A percentile compares a stretch with the other conserved stretches of the same genome.
Conservation (phyloP, 2,888 invertebrate genomes). For the Chymomyza caudatula region DNA sequence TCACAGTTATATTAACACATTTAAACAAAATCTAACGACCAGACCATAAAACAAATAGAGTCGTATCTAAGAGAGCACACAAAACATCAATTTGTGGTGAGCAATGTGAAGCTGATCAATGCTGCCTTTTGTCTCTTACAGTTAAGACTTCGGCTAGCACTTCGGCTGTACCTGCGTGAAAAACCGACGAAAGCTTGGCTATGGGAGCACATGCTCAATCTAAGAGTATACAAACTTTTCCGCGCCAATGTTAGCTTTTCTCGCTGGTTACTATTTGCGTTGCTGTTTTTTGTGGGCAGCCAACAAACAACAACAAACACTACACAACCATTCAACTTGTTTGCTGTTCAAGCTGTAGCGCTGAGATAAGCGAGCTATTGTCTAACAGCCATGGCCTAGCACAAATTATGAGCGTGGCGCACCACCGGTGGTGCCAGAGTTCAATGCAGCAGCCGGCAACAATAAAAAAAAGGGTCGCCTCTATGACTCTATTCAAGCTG, state of each 20-base stretch:
- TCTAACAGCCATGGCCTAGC: background rate
- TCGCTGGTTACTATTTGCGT: background rate
- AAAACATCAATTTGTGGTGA: too few species aligned
- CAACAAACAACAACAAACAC: background rate
- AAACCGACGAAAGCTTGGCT: too few species aligned
- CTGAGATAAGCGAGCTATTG: background rate
- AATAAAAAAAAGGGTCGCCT: background rate
- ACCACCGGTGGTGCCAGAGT: constrained; percentile 25
- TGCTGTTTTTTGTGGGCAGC: background rate
- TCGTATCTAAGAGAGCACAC: too few species aligned
- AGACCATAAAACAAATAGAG: too few species aligned
- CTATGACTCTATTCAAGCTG: background rate
- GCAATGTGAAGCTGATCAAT: too few species aligned
- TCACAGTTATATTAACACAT: too few species aligned
- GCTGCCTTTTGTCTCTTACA: too few species aligned
- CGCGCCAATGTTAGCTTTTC: background rate
- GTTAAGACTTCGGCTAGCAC: too few species aligned
- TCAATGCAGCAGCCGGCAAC: constrained; percentile 33
- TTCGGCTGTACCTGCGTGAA: too few species aligned
- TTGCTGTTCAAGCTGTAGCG: background rate
- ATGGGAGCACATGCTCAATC: too few species aligned
- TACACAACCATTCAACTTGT: constrained; percentile 4
- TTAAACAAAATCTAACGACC: too few species aligned
- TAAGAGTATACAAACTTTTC: background rate
- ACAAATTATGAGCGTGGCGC: background rate